phyloP scores from a whole-genome alignment of 2,797 vertebrate genomes.

The Premnoplex brunnescens region DNA sequence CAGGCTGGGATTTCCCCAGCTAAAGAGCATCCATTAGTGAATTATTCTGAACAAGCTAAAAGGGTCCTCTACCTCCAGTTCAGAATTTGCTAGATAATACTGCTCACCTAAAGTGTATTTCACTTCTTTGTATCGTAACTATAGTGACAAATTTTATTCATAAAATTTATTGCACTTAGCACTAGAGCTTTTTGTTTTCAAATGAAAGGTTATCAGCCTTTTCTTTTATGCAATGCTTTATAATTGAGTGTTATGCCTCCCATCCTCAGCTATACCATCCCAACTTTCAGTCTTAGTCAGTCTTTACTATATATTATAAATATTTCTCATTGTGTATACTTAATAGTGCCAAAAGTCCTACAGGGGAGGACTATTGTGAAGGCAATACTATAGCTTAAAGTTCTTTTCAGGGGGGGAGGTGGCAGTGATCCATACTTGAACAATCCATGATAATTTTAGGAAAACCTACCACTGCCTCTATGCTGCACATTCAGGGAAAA shows the following conservation, averaged over 20 bases:
- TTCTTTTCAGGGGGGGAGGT: background rate
- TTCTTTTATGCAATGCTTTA: slow-evolving; percentile 12
- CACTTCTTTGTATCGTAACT: background rate
- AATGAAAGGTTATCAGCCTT: slow-evolving; percentile 6
- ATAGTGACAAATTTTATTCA: background rate
- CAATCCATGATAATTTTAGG: background rate
- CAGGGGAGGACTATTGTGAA: background rate
- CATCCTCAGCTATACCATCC: background rate
- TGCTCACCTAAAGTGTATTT: background rate
- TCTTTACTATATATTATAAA: background rate
- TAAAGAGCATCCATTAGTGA: background rate
- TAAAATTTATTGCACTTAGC: background rate
- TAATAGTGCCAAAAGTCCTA: background rate
- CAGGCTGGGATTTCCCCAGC: background rate
- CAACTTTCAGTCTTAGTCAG: background rate
- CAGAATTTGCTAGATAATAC: background rate
- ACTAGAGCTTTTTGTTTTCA: slow-evolving; percentile 13
- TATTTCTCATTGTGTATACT: background rate
- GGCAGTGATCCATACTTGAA: background rate
- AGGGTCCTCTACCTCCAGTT: background rate
- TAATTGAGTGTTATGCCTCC: background rate
- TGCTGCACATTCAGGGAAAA: background rate
- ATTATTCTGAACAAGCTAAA: background rate
- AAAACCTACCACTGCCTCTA: background rate
- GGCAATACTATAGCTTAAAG: background rate